Evolutionary conservation across 1,140 invertebrate genomes (phyloP).

Genomic region (Tyrophagus putrescentiae): DNA sequence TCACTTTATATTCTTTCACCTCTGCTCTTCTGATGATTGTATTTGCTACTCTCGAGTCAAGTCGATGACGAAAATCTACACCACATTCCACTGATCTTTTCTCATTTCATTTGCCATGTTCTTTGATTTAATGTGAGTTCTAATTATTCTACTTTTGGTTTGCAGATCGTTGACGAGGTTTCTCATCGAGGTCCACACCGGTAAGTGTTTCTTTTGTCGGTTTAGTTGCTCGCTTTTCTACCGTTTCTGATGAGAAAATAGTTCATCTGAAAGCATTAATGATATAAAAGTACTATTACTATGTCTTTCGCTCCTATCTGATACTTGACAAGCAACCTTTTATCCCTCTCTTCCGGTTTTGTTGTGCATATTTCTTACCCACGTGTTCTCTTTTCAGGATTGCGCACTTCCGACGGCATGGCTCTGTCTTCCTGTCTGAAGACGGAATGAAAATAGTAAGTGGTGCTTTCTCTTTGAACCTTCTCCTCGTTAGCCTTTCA

Average conservation of each 20-base stretch:
- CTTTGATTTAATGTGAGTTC: background rate
- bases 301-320: constrained; percentile 18
- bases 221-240: background rate
- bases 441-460: background rate
- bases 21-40: constrained; percentile 4
- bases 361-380: background rate
- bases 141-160: background rate
- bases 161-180: too few relatives aligned
- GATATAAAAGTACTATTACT: constrained; percentile 11
- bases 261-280: constrained; percentile 12
- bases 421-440: background rate
- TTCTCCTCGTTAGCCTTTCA: too few relatives aligned
- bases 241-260: constrained; percentile 10
- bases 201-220: background rate
- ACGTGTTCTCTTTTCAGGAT: background rate
- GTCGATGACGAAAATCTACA: constrained; percentile 9
- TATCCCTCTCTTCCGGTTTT: background rate
- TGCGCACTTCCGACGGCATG: background rate
- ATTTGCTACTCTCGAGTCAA: constrained; percentile 19
- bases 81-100: constrained; percentile 8
- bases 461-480: background rate
- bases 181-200: too few relatives aligned
- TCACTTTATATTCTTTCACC: too few relatives aligned
- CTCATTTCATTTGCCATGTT: background rate
- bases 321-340: background rate